Conservation (phyloP, 2,888 invertebrate species). For the Drosophila neonasuta region DNA sequence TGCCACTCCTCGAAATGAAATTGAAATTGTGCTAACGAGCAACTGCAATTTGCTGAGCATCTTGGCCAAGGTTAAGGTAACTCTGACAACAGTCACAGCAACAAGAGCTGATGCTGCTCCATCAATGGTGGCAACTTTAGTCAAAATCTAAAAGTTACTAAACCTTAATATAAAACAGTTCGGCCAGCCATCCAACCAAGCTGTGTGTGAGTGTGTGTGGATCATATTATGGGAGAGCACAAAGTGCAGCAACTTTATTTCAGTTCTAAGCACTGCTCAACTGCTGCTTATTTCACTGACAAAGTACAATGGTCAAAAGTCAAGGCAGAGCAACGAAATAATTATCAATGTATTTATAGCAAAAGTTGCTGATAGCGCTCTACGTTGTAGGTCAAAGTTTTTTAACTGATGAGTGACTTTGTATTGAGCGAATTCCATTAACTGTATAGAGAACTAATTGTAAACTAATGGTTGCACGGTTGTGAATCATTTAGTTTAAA, state of each 20-base stretch:
- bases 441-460: neutral
- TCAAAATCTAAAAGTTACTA: conserved; percentile 12
- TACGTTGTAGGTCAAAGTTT: neutral
- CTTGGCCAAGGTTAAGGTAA: conserved; percentile 34
- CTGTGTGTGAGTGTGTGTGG: neutral
- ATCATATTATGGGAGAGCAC: conserved; percentile 14
- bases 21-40: conserved; percentile 47
- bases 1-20: conserved; percentile 8
- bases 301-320: neutral
- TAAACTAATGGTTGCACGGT: neutral
- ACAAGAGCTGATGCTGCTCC: conserved; percentile 6
- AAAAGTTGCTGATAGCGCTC: neutral
- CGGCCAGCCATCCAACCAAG: too few species aligned
- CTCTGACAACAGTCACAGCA: conserved; percentile 5
- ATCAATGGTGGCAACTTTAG: conserved; percentile 13
- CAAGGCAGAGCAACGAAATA: neutral
- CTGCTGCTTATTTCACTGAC: conserved; percentile 22
- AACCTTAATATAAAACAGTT: conserved; percentile 4
- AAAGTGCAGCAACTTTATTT: conserved; percentile 40
- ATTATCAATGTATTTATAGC: neutral
- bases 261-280: conserved; percentile 36
- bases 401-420: neutral
- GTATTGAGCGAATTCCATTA: neutral
- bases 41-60: conserved; percentile 7
- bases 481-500: too few species aligned